Percentiles rank a stretch among this genome's conserved stretches.
Conservation (phyloP, 2,888 invertebrate genomes). For the Orthosia cruda region DNA sequence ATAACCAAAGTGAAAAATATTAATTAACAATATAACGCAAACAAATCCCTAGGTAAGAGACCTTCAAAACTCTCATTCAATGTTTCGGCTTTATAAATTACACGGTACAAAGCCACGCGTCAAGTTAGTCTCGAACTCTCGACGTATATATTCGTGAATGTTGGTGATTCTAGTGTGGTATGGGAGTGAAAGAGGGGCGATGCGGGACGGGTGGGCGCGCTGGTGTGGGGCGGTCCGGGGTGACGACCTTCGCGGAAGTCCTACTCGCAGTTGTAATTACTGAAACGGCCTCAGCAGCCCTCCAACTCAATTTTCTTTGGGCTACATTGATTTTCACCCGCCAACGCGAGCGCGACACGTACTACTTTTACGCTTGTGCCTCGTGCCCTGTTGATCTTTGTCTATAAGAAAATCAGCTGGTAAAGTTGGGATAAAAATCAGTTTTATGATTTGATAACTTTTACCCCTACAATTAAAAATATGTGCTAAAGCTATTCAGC, state of each 20-base stretch:
- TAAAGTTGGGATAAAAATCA: not conserved
- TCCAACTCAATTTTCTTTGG: slow-evolving; percentile 75
- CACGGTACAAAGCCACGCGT: slow-evolving; percentile 42
- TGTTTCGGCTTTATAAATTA: slow-evolving; percentile 43
- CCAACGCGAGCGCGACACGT: slow-evolving; percentile 43
- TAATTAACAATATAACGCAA: not conserved
- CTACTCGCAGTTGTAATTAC: slow-evolving; percentile 79
- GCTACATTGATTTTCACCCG: slow-evolving; percentile 70
- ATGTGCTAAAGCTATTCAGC: not conserved
- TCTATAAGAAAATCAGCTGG: slow-evolving; percentile 53
- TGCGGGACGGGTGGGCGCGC: slow-evolving; percentile 18
- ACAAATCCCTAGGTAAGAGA: slow-evolving; percentile 25
- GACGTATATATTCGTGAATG: slow-evolving; percentile 34
- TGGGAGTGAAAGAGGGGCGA: slow-evolving; percentile 42
- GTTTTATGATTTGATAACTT: slow-evolving; percentile 22
- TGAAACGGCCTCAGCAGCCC: slow-evolving; percentile 73
- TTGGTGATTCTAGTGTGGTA: slow-evolving; percentile 60
- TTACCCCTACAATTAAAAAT: not conserved
- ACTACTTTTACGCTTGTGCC: slow-evolving; percentile 39
- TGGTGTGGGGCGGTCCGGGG: slow-evolving; percentile 60
- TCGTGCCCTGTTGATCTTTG: slow-evolving; percentile 56
- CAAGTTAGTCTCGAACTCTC: slow-evolving; percentile 47
- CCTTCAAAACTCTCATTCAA: slow-evolving; percentile 41
- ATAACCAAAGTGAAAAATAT: not conserved
- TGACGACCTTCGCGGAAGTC: slow-evolving; percentile 82